Percentiles rank a stretch among this genome's conserved stretches.
Conservation (phyloP, 2,113 vertebrate species). For the Siniperca knerii region DNA sequence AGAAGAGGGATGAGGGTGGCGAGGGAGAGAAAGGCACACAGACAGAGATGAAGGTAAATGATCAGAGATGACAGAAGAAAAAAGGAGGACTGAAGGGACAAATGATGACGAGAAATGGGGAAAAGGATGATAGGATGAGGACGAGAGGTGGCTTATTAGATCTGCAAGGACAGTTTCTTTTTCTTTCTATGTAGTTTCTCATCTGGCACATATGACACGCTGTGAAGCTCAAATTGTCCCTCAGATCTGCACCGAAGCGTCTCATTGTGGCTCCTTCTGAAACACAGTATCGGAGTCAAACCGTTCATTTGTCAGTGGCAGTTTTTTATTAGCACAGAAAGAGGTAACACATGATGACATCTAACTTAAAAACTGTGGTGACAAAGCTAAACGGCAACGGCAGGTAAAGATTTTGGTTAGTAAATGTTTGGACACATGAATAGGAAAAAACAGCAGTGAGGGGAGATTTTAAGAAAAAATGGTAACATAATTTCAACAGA, state of each 20-base stretch:
- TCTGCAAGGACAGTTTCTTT: constrained; percentile 33
- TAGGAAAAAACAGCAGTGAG: neutral
- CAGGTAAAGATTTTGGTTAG: neutral
- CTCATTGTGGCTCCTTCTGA: constrained; percentile 31
- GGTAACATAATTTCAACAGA: neutral
- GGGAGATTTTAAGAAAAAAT: neutral
- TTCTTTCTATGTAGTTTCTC: constrained; percentile 25
- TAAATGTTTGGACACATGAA: neutral
- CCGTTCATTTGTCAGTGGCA: constrained; percentile 30
- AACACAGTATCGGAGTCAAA: constrained; percentile 51
- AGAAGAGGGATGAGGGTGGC: constrained; percentile 14
- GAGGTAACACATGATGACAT: constrained; percentile 24
- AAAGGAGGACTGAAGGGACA: neutral
- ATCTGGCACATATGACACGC: constrained; percentile 24
- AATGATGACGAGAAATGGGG: constrained; percentile 5
- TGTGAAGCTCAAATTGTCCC: constrained; percentile 45
- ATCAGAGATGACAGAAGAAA: constrained; percentile 17
- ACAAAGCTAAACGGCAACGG: neutral
- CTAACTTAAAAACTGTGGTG: constrained; percentile 10
- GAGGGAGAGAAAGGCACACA: constrained; percentile 17
- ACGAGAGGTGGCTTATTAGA: constrained; percentile 22
- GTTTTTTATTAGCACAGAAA: constrained; percentile 27
- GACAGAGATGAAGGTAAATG: constrained; percentile 22
- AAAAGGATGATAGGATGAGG: neutral
- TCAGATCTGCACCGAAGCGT: constrained; percentile 46